Evolutionary conservation across 92 coral and sea anemone species (phyloP), one percentile per base, ranked within the genome.

Genomic region (Epizoanthus rinbou): DNA sequence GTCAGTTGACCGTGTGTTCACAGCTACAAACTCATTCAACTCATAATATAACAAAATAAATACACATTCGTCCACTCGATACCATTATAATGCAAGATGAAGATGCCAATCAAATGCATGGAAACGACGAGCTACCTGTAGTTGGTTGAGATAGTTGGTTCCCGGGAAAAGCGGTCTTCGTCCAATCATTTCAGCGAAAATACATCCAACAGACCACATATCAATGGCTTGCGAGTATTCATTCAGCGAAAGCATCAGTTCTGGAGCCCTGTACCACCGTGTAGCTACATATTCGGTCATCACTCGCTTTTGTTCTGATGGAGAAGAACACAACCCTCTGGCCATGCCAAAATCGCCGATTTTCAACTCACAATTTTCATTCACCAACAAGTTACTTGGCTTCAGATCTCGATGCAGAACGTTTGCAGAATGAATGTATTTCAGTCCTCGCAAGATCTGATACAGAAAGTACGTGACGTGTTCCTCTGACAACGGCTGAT

Each of bases 301-400:
- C 0, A 96, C 95, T 74, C 99, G 74, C 80, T 94, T 96, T 83
- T 94, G 98, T 68, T 94, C 99, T 3, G 95, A 84, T 11, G 98
- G 99, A 16, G 99, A 96, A 50, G 98, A 94, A 73, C 93, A 91
- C 69, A 94, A 67, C 1, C 99, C 98, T 2, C 98, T 70, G 1
- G 99, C 99, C 99, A 94, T 96, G 47, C 99, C 98, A 76, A 96
- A 96, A 67, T 96, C 99, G 4, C 98, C 98, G 43, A 96, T 96
- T 76, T 92, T 91, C 68, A 96, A 81, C 73, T 96, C 99, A 33
- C 98, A 95, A 81, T 94, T 93, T 28, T 91, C 87, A 65, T 96
- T 96, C 33, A 96, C 99, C 21, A 96, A 78, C 43, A 96, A 83
- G 73, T 96, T 96, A 78, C 99, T 94, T 0, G 99, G 99, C 59